Evolutionary conservation across 2,888 invertebrate species (phyloP).

Genomic region (Prenolepis imparis): DNA sequence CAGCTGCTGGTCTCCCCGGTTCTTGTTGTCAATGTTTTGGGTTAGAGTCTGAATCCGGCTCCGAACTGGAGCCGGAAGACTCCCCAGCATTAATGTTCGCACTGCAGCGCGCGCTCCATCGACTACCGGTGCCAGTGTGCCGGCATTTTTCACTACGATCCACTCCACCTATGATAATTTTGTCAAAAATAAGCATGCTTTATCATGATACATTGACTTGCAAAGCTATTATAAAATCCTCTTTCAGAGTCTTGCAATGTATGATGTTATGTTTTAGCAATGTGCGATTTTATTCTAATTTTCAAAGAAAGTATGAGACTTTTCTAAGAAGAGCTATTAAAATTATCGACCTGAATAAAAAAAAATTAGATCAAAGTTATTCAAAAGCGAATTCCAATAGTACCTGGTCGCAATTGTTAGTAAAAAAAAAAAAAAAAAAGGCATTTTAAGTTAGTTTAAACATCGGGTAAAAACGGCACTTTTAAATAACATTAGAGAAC

Average conservation of each 20-base stretch:
- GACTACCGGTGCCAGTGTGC: slow-evolving; percentile 81
- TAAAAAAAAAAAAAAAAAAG: background rate
- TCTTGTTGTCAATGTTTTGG: slow-evolving; percentile 80
- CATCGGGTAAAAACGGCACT: background rate
- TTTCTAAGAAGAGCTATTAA: background rate
- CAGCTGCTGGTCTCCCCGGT: slow-evolving; percentile 83
- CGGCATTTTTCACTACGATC: slow-evolving; percentile 85
- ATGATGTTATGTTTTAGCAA: background rate
- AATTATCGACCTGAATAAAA: background rate
- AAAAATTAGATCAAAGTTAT: background rate
- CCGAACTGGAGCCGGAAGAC: slow-evolving; percentile 85
- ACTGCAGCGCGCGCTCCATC: slow-evolving; percentile 84
- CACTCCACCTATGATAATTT: slow-evolving; percentile 84
- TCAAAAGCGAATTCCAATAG: slow-evolving; percentile 3
- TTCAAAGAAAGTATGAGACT: slow-evolving; percentile 12
- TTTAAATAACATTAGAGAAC: background rate
- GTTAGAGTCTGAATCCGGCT: slow-evolving; percentile 84
- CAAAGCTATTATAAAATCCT: background rate
- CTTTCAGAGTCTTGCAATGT: background rate
- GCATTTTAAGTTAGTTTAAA: slow-evolving; percentile 19
- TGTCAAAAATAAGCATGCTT: slow-evolving; percentile 63
- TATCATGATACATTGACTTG: background rate
- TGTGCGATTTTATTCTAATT: background rate
- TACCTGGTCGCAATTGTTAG: background rate
- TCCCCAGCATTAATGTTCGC: slow-evolving; percentile 84